These are phyloP conservation scores for Tethea ocularis DNA, from an alignment of 2,888 invertebrate species.

Conservation along the genomic window DNA sequence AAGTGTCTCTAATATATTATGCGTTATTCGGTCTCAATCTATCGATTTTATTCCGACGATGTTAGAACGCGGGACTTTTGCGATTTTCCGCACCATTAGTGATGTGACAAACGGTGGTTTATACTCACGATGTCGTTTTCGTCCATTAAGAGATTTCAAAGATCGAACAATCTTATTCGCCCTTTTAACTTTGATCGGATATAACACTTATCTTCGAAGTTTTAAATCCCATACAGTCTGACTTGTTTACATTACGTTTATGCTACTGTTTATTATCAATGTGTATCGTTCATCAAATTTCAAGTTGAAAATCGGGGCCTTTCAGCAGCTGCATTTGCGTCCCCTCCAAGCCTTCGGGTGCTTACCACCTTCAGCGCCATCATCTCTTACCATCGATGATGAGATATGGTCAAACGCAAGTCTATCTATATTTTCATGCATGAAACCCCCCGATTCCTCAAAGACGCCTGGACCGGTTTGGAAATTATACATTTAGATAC, in stretches of 20 bases:
- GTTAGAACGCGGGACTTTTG: conserved; percentile 66
- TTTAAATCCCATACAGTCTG: conserved; percentile 21
- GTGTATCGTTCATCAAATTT: too few relatives aligned
- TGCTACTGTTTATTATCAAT: too few relatives aligned
- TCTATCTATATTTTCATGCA: too few relatives aligned
- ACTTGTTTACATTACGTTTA: not conserved
- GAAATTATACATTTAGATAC: too few relatives aligned
- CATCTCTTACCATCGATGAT: too few relatives aligned
- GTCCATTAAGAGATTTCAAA: conserved; percentile 74
- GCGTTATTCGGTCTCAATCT: conserved; percentile 62
- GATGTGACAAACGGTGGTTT: conserved; percentile 76
- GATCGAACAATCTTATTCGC: conserved; percentile 68
- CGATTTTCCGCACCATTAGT: conserved; percentile 78
- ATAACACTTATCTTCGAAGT: conserved; percentile 53
- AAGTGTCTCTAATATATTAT: conserved; percentile 45
- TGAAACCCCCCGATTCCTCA: too few relatives aligned
- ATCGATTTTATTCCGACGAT: conserved; percentile 63
- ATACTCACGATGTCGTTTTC: conserved; percentile 74
- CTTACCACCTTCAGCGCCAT: too few relatives aligned
- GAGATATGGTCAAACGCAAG: too few relatives aligned
- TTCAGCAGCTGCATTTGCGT: too few relatives aligned
- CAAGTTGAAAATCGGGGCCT: too few relatives aligned
- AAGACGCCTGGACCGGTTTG: too few relatives aligned
- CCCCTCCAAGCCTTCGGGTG: too few relatives aligned
- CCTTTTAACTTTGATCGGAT: conserved; percentile 64